Evolutionary conservation across 37 sponge, comb jelly and placozoan genomes (phyloP), one percentile per base, ranked within the genome.

Genomic region (Hexactinellida sp.): DNA sequence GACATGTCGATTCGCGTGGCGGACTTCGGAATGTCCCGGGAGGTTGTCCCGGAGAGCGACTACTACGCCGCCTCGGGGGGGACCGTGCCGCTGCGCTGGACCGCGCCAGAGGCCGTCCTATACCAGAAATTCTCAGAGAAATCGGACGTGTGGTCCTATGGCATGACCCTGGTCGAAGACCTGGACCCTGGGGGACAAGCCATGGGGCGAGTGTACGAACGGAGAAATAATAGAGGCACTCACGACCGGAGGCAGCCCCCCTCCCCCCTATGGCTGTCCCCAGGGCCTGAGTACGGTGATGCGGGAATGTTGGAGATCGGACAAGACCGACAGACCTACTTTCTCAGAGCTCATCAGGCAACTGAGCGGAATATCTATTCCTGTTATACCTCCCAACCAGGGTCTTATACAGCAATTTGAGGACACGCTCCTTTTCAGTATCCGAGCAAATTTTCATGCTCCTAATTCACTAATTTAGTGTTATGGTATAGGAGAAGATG

Each of bases 1-100:
- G 76, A 63, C 76, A 3, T 63, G 76, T 21, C 76, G 5, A n/a
- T 63, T 63, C 76, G 76, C 13, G 76, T 63, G 76, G 76, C 76
- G 13, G 76, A 63, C 30, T 63, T 63, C 34, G 76, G 76, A 10
- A 63, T 63, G 76, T 63, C 76, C 13, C 25, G 76, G 13, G 76
- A 63, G 76, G 30, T 63, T n/a, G 76, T 25, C 76, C 13, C 76
- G 3, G 28, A 10, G 76, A n/a, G 13, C 3, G 13, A 63, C 34
- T 63, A 63, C 34, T 63, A 63, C 76, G 13, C 76, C 76, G 3
- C 76, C 1, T 63, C 76, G 13, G 76, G 76, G 3, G 76, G 76
- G 34, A 63, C 5, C 21, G 76, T 63, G 19, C 76, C 76, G 3
- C 76, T 63, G 5, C 76, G 76, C 13, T 63, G 76, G 76, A 63